phyloP scores from a whole-genome alignment of 2,797 vertebrate species.

The Pristis pectinata region DNA sequence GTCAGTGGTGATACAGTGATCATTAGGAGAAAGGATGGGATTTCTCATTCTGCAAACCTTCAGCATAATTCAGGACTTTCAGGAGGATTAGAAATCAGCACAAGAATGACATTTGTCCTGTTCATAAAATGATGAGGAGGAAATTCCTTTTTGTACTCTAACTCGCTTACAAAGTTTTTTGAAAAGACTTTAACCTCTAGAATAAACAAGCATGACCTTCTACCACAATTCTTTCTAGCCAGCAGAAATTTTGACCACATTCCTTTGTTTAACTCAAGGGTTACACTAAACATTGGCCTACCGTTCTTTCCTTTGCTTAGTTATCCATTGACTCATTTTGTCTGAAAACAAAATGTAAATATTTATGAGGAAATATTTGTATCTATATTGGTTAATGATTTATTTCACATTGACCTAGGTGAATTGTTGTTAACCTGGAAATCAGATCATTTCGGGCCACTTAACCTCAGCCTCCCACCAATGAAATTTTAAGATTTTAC shows the following conservation, averaged over 20 bases:
- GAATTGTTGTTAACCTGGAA: background rate
- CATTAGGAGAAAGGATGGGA: background rate
- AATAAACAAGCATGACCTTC: background rate
- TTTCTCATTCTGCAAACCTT: background rate
- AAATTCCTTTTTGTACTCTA: background rate
- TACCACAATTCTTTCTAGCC: background rate
- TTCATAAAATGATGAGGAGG: background rate
- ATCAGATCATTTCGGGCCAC: background rate
- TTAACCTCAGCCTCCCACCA: background rate
- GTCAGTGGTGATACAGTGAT: background rate
- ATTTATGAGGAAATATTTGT: background rate
- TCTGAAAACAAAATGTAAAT: background rate
- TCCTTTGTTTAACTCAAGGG: background rate
- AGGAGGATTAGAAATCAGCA: background rate
- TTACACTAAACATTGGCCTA: background rate
- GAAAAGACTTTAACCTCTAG: background rate
- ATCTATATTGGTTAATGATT: background rate
- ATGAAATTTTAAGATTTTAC: background rate
- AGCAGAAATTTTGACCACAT: background rate
- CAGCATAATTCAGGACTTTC: background rate
- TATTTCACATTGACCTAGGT: background rate
- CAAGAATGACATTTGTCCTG: background rate
- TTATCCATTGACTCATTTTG: slow-evolving; percentile 14
- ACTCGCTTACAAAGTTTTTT: background rate
- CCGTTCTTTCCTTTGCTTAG: background rate